These are phyloP conservation scores for Baryphthengus martii DNA, from an alignment of 2,113 vertebrate species.

Conservation along the genomic window DNA sequence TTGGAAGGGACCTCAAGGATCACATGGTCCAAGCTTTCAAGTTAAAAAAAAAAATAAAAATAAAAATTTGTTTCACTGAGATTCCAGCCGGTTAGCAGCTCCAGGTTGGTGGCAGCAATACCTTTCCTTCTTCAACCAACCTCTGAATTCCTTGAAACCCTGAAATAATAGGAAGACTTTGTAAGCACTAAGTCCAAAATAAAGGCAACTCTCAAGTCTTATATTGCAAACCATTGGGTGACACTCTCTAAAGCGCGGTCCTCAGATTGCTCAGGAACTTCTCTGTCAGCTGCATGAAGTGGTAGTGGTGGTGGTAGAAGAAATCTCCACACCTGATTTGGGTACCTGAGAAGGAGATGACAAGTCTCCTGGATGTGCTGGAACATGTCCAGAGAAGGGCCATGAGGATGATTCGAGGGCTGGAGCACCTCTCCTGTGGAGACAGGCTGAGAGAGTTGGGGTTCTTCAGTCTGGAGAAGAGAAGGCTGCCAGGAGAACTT, in stretches of 20 bases:
- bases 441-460: too few species aligned
- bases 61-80: too few species aligned
- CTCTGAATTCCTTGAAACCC: not conserved
- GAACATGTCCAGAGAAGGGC: too few species aligned
- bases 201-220: not conserved
- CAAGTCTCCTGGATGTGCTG: too few species aligned
- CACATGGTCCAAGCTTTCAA: too few species aligned
- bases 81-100: not conserved
- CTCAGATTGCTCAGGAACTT: not conserved
- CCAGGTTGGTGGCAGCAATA: not conserved
- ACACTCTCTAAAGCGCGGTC: not conserved
- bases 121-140: not conserved
- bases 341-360: not conserved
- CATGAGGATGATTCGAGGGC: too few species aligned
- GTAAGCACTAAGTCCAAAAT: not conserved
- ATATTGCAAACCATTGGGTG: not conserved
- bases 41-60: too few species aligned
- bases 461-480: too few species aligned
- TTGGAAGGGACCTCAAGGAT: too few species aligned
- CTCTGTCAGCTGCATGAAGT: not conserved
- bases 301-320: not conserved
- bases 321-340: not conserved
- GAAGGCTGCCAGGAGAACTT: too few species aligned
- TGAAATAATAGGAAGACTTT: not conserved
- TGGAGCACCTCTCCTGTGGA: too few species aligned